Evolutionary conservation across 1,140 invertebrate genomes (phyloP).

Genomic region (Coptotermes formosanus): DNA sequence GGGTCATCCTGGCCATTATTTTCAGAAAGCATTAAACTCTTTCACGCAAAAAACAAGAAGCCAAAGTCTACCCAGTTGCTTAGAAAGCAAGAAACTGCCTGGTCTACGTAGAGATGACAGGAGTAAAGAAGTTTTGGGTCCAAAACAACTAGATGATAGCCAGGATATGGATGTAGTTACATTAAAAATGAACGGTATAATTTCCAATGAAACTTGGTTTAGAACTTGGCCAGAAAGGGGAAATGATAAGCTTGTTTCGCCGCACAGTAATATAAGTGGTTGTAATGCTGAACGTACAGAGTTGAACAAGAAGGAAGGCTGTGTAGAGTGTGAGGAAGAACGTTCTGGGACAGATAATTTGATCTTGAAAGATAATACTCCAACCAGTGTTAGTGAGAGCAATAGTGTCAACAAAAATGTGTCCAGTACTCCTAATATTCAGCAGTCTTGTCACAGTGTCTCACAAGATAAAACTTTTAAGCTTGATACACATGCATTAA

Average conservation of each 20-base stretch:
- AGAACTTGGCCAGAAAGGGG: constrained; percentile 43
- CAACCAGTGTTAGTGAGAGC: constrained; percentile 20
- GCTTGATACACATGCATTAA: neutral
- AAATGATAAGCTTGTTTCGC: constrained; percentile 36
- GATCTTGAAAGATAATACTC: constrained; percentile 15
- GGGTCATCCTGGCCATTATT: constrained; percentile 38
- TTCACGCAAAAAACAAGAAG: constrained; percentile 38
- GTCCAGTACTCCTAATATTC: neutral
- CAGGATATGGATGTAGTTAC: neutral
- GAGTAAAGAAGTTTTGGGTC: no score
- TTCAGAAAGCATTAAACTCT: constrained; percentile 37
- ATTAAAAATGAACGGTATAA: constrained; percentile 1
- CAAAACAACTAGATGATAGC: neutral
- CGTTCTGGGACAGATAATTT: neutral
- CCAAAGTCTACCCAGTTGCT: constrained; percentile 39
- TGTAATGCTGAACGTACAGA: no score
- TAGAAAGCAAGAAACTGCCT: constrained; percentile 34
- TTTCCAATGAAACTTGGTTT: constrained; percentile 39
- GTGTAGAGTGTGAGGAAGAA: neutral
- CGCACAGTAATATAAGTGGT: neutral
- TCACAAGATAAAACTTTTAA: neutral
- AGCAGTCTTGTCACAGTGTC: neutral
- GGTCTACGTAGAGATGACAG: neutral
- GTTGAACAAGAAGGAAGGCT: neutral
- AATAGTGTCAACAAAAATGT: constrained; percentile 4